Conservation (phyloP, 2,797 vertebrate species). For the Echiichthys vipera region DNA sequence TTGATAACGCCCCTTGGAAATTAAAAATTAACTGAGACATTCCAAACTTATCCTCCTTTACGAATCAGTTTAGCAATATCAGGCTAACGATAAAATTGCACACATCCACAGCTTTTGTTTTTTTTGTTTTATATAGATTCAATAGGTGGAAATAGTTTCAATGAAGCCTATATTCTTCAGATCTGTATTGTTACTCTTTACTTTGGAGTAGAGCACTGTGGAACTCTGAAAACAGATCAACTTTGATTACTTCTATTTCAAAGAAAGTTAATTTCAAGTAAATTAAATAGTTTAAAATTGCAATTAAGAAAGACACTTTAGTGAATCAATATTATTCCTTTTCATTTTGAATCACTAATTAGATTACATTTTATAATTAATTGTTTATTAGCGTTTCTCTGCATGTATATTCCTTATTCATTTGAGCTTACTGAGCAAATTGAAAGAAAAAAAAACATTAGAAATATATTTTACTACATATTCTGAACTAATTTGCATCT, state of each 20-base stretch:
- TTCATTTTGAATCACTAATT: slow-evolving; percentile 3
- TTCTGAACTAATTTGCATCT: not conserved
- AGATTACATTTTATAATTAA: not conserved
- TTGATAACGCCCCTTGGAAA: too few species aligned
- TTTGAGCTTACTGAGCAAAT: not conserved
- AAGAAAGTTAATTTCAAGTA: not conserved
- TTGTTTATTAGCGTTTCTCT: not conserved
- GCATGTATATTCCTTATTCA: not conserved
- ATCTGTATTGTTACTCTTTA: not conserved
- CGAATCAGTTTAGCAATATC: too few species aligned
- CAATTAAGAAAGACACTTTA: not conserved
- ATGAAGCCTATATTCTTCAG: not conserved
- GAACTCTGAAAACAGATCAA: not conserved
- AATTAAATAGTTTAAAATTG: not conserved
- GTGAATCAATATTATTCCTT: not conserved
- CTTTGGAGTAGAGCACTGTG: not conserved
- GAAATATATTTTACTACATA: not conserved
- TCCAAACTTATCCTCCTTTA: too few species aligned
- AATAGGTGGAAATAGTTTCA: too few species aligned
- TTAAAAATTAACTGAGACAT: too few species aligned
- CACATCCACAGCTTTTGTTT: not conserved
- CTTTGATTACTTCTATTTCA: not conserved
- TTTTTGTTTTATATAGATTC: too few species aligned
- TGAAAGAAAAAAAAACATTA: not conserved
- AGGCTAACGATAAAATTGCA: not conserved